phyloP scores from a whole-genome alignment of 2,888 invertebrate genomes.

The Pseudococcus jackbeardsleyi region DNA sequence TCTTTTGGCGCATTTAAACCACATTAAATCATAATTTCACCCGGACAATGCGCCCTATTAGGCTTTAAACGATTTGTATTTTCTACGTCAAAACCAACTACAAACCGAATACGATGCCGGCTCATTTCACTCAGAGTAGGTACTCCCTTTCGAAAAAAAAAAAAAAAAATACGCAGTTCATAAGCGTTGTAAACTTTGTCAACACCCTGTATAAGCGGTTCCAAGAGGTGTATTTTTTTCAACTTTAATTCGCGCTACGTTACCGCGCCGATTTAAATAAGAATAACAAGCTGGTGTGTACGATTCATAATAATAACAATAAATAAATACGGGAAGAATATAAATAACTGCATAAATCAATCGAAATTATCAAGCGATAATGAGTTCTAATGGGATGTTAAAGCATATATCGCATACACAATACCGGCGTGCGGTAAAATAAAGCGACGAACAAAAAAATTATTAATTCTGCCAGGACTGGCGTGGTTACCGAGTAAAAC shows the following conservation, averaged over 20 bases:
- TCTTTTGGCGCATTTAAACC: neutral
- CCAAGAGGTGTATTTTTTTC: slow-evolving; percentile 26
- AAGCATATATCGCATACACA: slow-evolving; percentile 3
- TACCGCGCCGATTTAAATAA: slow-evolving; percentile 57
- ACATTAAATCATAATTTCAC: slow-evolving; percentile 18
- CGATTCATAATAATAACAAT: slow-evolving; percentile 42
- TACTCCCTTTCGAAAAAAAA: neutral
- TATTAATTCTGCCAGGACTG: neutral
- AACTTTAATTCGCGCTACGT: slow-evolving; percentile 29
- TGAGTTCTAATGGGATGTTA: slow-evolving; percentile 60
- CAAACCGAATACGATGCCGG: neutral
- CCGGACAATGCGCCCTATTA: slow-evolving; percentile 1
- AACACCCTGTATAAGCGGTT: slow-evolving; percentile 50
- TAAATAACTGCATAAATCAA: slow-evolving; percentile 60
- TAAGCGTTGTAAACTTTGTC: slow-evolving; percentile 19
- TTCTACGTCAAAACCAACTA: neutral
- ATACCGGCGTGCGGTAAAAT: slow-evolving; percentile 30
- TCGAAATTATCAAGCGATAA: slow-evolving; percentile 61
- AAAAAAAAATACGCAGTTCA: neutral
- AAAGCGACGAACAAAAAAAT: slow-evolving; percentile 46
- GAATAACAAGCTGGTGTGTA: slow-evolving; percentile 47
- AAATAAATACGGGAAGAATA: slow-evolving; percentile 45
- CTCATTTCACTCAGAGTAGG: neutral
- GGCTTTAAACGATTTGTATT: neutral
- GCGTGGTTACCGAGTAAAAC: neutral